Percentiles rank a stretch among this genome's conserved stretches.
Evolutionary conservation across 37 sponge, comb jelly and placozoan species (phyloP).

Genomic region (Agelas oroides): DNA sequence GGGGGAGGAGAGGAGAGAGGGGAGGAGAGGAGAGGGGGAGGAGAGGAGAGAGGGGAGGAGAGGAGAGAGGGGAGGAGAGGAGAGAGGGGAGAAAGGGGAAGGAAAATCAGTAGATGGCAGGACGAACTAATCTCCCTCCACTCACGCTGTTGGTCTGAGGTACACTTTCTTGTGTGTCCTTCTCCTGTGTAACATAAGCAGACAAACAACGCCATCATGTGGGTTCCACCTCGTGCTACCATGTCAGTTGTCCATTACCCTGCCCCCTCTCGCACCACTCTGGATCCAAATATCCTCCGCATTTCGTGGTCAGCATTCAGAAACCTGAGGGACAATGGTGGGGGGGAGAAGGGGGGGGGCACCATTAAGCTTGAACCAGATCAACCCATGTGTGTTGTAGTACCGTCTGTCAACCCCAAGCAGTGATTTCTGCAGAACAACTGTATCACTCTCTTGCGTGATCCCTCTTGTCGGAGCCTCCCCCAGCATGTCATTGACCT

Average conservation of each 20-base stretch:
- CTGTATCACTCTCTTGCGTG: background rate
- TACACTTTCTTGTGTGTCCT: slow-evolving; percentile 32
- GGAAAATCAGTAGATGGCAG: no score
- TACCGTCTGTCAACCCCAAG: slow-evolving; percentile 78
- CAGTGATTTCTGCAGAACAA: slow-evolving; percentile 16
- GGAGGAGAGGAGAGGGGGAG: no score
- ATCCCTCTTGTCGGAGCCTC: background rate
- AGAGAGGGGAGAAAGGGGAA: no score
- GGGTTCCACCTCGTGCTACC: background rate
- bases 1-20: no score
- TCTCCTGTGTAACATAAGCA: slow-evolving; percentile 8
- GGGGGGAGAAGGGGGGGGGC: background rate
- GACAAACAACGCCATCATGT: background rate
- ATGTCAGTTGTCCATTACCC: slow-evolving; percentile 2
- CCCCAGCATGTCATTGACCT: slow-evolving; percentile 72
- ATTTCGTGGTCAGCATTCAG: slow-evolving; percentile 93
- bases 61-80: no score
- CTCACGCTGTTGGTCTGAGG: slow-evolving; percentile 70
- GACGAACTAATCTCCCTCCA: background rate
- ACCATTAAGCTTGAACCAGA: no score
- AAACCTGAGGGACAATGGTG: slow-evolving; percentile 22
- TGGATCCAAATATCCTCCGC: slow-evolving; percentile 93
- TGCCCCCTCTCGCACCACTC: slow-evolving; percentile 72
- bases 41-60: no score
- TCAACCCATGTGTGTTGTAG: no score